Base-by-base conservation (phyloP, 2,888 invertebrate species). In the Alloplasta piceator region DNA sequence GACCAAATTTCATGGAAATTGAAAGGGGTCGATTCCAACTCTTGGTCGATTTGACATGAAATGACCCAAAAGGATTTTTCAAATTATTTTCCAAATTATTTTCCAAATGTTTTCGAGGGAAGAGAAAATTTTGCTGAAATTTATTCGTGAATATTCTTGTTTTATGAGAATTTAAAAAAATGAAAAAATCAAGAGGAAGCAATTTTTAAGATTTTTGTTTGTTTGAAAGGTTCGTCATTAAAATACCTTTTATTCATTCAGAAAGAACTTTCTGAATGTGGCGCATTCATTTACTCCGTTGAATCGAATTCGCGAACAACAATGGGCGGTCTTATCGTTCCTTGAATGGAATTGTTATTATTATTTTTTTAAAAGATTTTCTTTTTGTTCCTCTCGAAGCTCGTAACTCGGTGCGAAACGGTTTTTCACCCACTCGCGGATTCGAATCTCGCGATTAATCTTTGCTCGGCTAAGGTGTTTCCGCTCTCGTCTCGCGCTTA, bases 391-490 rank as follows among this genome's bases (percentile, higher is more conserved):
- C 48, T 48, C 12, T 5, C 26, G 7, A 16, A 58, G 55, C 52
- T 55, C 36, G 41, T 55, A 41, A 63, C 52, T 63, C n/a, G 43
- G 50, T 9, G 41, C 14, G 39, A 36, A 66, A 66, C 66, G 66
- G 66, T 66, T 66, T 66, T 66, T 52, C 66, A 66, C 66, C 66
- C 66, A 66, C 66, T 52, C 66, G 39, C 12, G 14, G 66, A 66
- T 52, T 52, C 52, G 12, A 52, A 66, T 66, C 66, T 66, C 14
- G 52, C 66, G 66, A 66, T 66, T 66, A 66, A 66, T 66, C 66
- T 66, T 52, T 52, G 14, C 7, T 52, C 39, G 39, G 38, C 66
- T 50, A 26, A 26, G 26, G 26, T 36, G 52, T 66, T 66, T 66
- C 66, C 52, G 50, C 43, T 43, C 64, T 48, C 50, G 10, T 26